Evolutionary conservation across 2,113 vertebrate genomes (phyloP).

Genomic region (Dipodomys stephensi): DNA sequence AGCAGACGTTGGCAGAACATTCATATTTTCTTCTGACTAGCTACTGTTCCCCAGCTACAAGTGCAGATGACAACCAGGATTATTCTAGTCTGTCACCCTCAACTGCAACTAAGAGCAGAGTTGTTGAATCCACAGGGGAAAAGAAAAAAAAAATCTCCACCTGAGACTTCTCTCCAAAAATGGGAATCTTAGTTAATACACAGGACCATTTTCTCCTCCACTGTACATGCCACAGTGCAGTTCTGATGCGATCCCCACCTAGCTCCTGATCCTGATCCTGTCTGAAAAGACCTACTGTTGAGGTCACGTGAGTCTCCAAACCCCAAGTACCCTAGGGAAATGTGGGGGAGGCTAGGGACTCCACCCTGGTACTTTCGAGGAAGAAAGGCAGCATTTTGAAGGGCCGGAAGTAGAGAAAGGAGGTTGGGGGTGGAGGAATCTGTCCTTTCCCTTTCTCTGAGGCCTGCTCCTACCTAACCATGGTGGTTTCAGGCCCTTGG

Average conservation of each 20-base stretch:
- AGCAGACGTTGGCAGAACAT: slow-evolving; percentile 76
- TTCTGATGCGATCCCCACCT: neutral
- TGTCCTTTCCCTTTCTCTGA: neutral
- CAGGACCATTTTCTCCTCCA: neutral
- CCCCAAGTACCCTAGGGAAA: neutral
- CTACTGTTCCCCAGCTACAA: slow-evolving; percentile 69
- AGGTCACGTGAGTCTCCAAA: neutral
- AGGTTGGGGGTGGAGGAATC: neutral
- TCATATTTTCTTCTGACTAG: slow-evolving; percentile 65
- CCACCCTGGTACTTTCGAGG: neutral
- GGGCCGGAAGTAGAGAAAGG: neutral
- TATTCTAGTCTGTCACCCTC: slow-evolving; percentile 10
- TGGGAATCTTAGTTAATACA: neutral
- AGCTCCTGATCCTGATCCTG: neutral
- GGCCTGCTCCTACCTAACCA: slow-evolving; percentile 22
- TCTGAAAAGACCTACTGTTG: neutral
- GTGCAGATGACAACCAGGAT: neutral
- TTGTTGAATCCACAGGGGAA: neutral
- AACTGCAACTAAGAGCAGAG: neutral
- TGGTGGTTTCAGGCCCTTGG: neutral
- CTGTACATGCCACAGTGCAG: neutral
- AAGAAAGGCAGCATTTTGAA: neutral
- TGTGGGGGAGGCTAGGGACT: no score
- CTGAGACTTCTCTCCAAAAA: slow-evolving; percentile 6
- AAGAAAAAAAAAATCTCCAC: neutral